These are phyloP conservation scores for Scatophagus argus DNA, from an alignment of 2,113 vertebrate genomes.

Conservation along the genomic window DNA sequence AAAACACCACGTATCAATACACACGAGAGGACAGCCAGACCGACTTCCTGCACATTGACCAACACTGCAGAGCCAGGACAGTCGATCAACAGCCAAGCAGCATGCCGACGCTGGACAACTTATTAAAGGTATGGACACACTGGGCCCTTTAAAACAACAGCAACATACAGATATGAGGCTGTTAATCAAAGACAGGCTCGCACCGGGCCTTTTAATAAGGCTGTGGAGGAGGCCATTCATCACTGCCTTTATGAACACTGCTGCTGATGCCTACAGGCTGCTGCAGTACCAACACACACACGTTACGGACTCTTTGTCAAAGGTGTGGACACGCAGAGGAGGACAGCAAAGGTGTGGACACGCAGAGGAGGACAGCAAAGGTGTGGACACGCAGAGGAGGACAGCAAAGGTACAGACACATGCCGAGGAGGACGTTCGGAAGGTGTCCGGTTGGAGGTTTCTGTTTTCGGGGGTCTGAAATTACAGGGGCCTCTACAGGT, in stretches of 20 bases:
- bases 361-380: background rate
- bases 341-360: background rate
- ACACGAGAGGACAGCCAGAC: too few species aligned
- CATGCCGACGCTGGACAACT: background rate
- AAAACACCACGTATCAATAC: too few species aligned
- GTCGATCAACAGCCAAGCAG: slow-evolving; percentile 11
- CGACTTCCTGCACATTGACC: too few species aligned
- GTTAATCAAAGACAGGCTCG: slow-evolving; percentile 34
- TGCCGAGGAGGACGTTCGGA: accelerated
- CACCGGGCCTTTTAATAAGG: slow-evolving; percentile 57
- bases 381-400: accelerated
- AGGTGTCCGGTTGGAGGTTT: too few species aligned
- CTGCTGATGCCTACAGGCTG: slow-evolving; percentile 34
- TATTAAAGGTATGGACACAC: slow-evolving; percentile 28
- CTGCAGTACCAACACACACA: slow-evolving; percentile 19
- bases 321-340: background rate
- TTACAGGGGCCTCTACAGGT: too few species aligned
- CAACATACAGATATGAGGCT: slow-evolving; percentile 12
- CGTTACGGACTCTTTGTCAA: background rate
- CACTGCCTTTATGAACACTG: slow-evolving; percentile 24
- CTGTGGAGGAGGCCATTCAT: slow-evolving; percentile 50
- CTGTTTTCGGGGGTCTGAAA: too few species aligned
- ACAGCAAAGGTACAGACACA: background rate
- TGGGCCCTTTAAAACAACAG: slow-evolving; percentile 36
- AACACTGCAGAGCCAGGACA: background rate